Evolutionary conservation across 2,113 vertebrate species (phyloP).

Genomic region (Thamnophis sirtalis): DNA sequence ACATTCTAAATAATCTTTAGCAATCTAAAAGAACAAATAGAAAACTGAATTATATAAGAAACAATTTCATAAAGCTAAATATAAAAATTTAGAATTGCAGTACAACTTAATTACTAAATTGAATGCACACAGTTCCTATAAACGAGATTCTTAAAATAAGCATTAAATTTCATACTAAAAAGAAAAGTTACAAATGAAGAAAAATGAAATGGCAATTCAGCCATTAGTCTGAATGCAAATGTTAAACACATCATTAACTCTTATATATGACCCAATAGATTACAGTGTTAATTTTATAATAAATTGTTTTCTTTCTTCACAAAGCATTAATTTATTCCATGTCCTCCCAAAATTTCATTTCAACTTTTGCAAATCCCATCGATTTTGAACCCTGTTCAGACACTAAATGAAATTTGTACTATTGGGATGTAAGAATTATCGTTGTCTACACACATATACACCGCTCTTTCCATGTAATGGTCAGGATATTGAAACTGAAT

Average conservation of each 20-base stretch:
- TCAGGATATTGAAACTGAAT: neutral
- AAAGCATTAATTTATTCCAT: neutral
- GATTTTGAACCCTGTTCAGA: neutral
- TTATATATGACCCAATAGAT: neutral
- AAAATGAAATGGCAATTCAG: neutral
- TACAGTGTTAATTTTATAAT: neutral
- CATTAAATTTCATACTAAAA: neutral
- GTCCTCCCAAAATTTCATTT: neutral
- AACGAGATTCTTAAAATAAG: neutral
- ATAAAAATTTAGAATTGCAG: neutral
- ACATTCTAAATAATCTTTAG: slow-evolving; percentile 74
- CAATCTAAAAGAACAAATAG: slow-evolving; percentile 65
- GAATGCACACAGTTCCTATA: neutral
- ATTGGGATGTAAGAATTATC: neutral
- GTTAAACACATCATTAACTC: neutral
- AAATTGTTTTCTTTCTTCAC: neutral
- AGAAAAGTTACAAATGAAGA: neutral
- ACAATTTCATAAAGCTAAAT: neutral
- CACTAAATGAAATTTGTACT: neutral
- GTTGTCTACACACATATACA: neutral
- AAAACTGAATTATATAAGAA: neutral
- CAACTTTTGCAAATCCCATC: neutral
- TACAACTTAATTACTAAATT: neutral
- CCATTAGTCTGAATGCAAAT: neutral
- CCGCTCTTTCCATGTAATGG: neutral